phyloP scores from a whole-genome alignment of 2,113 vertebrate genomes.

The Balaenoptera acutorostrata region DNA sequence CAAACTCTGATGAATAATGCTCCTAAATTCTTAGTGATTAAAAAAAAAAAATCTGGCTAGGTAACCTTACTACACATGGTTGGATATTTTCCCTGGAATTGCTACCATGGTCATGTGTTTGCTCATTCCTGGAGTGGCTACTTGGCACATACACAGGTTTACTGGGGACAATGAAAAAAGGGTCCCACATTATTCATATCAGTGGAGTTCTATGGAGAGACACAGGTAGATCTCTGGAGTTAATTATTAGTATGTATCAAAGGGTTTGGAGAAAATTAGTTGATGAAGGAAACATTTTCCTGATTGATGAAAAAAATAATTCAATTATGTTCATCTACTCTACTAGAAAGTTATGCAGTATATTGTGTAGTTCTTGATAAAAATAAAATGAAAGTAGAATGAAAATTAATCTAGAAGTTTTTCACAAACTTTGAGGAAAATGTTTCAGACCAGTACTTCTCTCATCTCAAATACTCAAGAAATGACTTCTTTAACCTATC shows the following conservation, averaged over 20 bases:
- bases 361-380: not conserved
- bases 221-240: not conserved
- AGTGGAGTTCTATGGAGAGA: not conserved
- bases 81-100: not conserved
- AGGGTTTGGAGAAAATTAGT: not conserved
- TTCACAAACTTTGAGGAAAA: not conserved
- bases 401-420: not conserved
- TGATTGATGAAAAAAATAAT: not conserved
- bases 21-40: not conserved
- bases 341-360: not conserved
- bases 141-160: not conserved
- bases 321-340: not conserved
- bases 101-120: not conserved
- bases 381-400: not conserved
- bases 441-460: not conserved
- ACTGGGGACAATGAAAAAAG: not conserved
- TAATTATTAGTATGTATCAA: not conserved
- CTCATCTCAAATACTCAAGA: not conserved
- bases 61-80: not conserved
- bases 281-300: not conserved
- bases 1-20: not conserved
- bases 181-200: not conserved
- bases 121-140: not conserved
- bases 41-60: not conserved
- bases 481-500: not conserved